Percentiles rank a stretch among this genome's conserved stretches.
Evolutionary conservation across 2,888 invertebrate genomes (phyloP).

Genomic region (Latheticus oryzae): DNA sequence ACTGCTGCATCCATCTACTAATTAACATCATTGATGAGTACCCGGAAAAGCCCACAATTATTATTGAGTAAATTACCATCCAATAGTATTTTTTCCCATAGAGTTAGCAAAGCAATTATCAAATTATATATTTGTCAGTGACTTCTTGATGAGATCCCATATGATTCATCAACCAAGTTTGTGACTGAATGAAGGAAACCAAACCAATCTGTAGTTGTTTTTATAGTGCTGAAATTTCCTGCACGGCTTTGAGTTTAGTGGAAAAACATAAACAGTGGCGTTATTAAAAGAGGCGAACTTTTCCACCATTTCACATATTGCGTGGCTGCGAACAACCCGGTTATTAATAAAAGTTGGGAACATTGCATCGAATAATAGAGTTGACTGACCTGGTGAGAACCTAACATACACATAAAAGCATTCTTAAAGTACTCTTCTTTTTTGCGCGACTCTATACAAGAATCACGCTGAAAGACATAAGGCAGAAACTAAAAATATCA

Average conservation of each 20-base stretch:
- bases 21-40: conserved; percentile 37
- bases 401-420: conserved; percentile 26
- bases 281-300: conserved; percentile 32
- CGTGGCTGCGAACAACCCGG: conserved; percentile 18
- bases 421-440: conserved; percentile 22
- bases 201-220: conserved; percentile 17
- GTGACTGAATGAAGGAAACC: conserved; percentile 9
- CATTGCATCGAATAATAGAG: conserved; percentile 23
- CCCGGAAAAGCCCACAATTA: conserved; percentile 1
- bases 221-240: conserved; percentile 26
- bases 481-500: too few relatives aligned
- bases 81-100: background rate
- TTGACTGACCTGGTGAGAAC: conserved; percentile 22
- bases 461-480: too few relatives aligned
- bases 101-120: conserved; percentile 4
- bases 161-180: conserved; percentile 4
- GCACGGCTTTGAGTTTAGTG: conserved; percentile 23
- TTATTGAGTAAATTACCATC: too few relatives aligned
- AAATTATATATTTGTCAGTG: background rate
- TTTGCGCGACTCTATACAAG: too few relatives aligned
- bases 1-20: conserved; percentile 36
- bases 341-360: conserved; percentile 32
- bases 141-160: conserved; percentile 9
- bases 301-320: conserved; percentile 29
- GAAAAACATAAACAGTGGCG: conserved; percentile 27